Conservation (phyloP, 1,140 invertebrate genomes). For the Drosophila mayri region DNA sequence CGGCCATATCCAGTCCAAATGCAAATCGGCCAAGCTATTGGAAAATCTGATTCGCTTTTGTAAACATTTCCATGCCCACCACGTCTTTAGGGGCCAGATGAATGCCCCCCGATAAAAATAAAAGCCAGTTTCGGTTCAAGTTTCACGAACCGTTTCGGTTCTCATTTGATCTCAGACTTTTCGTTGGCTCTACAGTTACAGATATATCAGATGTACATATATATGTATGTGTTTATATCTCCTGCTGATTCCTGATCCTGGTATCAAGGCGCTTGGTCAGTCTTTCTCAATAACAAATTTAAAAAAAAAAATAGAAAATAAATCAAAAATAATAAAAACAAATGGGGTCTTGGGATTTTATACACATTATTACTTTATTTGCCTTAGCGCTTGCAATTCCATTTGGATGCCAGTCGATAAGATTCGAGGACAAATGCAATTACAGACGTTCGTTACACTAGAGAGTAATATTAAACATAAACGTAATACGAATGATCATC, state of each 20-base stretch:
- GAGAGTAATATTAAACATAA: conserved; percentile 73
- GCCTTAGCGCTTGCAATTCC: conserved; percentile 49
- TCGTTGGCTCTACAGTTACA: conserved; percentile 5
- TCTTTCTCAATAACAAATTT: not conserved
- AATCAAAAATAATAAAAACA: conserved; percentile 19
- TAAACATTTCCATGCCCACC: conserved; percentile 34
- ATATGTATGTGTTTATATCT: conserved; percentile 18
- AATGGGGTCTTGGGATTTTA: conserved; percentile 46
- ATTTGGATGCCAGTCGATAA: conserved; percentile 48
- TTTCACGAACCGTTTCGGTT: conserved; percentile 6
- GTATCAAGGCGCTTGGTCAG: not conserved
- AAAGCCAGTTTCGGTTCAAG: conserved; percentile 29
- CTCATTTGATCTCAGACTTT: conserved; percentile 42
- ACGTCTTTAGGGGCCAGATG: conserved; percentile 35
- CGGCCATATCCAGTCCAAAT: conserved; percentile 41
- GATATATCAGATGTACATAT: conserved; percentile 2
- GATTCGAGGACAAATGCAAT: conserved; percentile 65
- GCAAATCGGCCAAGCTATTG: conserved; percentile 34
- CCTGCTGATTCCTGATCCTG: not conserved
- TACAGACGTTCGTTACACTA: conserved; percentile 69
- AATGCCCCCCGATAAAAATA: conserved; percentile 26
- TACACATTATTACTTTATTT: conserved; percentile 75
- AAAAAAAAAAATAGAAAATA: not conserved
- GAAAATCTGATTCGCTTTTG: conserved; percentile 20
- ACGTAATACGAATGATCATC: conserved; percentile 71